These are phyloP conservation scores for Teleogryllus oceanicus DNA, from an alignment of 2,888 invertebrate species.

Conservation along the genomic window DNA sequence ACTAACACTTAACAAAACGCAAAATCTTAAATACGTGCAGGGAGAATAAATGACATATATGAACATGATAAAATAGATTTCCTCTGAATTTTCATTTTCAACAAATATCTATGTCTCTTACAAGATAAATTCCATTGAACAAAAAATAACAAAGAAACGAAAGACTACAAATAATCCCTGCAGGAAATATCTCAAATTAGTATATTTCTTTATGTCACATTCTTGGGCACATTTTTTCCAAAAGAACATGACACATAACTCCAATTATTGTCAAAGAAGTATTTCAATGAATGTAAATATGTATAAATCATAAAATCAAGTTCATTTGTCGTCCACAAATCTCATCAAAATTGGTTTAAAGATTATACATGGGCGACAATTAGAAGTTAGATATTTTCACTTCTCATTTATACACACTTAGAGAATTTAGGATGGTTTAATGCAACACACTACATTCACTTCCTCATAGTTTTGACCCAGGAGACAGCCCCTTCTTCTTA, in stretches of 20 bases:
- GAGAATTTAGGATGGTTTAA: neutral
- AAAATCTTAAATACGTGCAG: too few species aligned
- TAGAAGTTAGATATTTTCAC: neutral
- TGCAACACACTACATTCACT: slow-evolving; percentile 3
- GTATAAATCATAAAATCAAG: neutral
- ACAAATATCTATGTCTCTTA: too few species aligned
- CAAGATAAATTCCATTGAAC: too few species aligned
- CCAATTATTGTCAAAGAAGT: neutral
- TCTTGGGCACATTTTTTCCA: neutral
- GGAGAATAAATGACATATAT: too few species aligned
- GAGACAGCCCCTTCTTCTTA: slow-evolving; percentile 19
- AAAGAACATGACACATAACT: slow-evolving; percentile 2
- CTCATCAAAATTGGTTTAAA: neutral
- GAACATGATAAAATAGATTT: too few species aligned
- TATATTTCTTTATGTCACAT: slow-evolving; percentile 18
- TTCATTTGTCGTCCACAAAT: neutral
- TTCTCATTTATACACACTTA: neutral
- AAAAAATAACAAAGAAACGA: too few species aligned
- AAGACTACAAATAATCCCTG: too few species aligned
- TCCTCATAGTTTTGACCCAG: slow-evolving; percentile 11
- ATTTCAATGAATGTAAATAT: neutral
- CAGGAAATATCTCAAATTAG: neutral
- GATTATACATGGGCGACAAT: neutral
- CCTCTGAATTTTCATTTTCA: too few species aligned
- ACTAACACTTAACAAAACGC: too few species aligned